These are phyloP conservation scores for Stenchaetothrips biformis DNA, from an alignment of 2,888 invertebrate genomes.

Conservation along the genomic window DNA sequence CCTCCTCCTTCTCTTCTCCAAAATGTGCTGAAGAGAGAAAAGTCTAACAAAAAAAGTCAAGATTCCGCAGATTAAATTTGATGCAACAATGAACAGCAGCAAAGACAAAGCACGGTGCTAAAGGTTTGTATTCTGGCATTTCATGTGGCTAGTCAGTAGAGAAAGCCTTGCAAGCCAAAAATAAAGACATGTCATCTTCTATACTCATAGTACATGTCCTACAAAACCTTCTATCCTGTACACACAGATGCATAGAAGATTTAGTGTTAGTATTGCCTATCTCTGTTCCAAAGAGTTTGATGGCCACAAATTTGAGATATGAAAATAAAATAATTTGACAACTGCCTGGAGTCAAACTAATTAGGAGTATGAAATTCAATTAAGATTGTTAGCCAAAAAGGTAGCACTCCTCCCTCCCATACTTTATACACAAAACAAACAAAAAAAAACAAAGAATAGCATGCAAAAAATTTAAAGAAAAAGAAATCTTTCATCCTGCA, in stretches of 20 bases:
- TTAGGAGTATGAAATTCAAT: constrained; percentile 25
- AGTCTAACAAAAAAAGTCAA: neutral
- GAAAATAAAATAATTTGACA: too few species aligned
- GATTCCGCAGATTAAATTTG: constrained; percentile 30
- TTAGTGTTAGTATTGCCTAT: too few species aligned
- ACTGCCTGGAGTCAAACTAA: neutral
- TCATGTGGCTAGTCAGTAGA: neutral
- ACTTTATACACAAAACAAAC: constrained; percentile 32
- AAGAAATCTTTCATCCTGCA: constrained; percentile 31
- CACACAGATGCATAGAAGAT: too few species aligned
- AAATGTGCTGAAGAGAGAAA: constrained; percentile 21
- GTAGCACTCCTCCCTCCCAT: constrained; percentile 33
- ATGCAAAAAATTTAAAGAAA: constrained; percentile 36
- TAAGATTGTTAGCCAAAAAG: neutral
- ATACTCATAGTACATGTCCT: neutral
- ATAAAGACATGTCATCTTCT: too few species aligned
- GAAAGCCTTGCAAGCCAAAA: neutral
- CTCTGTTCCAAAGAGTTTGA: too few species aligned
- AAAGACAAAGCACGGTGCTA: constrained; percentile 26
- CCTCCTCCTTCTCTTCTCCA: constrained; percentile 20
- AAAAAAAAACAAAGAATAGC: constrained; percentile 33
- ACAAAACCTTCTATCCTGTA: too few species aligned
- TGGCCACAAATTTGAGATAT: too few species aligned
- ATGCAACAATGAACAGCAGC: constrained; percentile 43
- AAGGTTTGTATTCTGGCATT: neutral